phyloP scores from a whole-genome alignment of 1,140 invertebrate genomes.

The Halesus radiatus region DNA sequence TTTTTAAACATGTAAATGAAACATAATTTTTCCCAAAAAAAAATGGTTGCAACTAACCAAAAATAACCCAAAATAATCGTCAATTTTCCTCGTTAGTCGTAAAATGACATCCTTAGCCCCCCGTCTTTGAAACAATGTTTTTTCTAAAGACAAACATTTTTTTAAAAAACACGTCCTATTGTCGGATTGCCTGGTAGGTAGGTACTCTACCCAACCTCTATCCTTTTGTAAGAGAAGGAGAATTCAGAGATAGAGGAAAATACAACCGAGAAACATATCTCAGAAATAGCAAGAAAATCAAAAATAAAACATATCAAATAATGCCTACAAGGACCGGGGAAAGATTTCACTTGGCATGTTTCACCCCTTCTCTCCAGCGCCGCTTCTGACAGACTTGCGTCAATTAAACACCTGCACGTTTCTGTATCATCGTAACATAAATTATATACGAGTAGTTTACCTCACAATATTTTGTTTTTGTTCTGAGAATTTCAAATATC shows the following conservation, averaged over 20 bases:
- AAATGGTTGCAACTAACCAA: too few relatives aligned
- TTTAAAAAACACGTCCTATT: too few relatives aligned
- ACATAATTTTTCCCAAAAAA: too few relatives aligned
- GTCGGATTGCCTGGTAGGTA: too few relatives aligned
- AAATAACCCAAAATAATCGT: too few relatives aligned
- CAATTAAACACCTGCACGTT: constrained; percentile 27
- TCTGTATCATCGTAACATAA: neutral
- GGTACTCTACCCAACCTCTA: neutral
- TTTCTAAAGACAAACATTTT: too few relatives aligned
- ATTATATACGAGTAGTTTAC: neutral
- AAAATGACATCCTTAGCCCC: too few relatives aligned
- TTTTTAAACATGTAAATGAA: too few relatives aligned
- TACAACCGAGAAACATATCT: constrained; percentile 55
- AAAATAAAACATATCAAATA: constrained; percentile 57
- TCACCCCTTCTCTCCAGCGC: constrained; percentile 25
- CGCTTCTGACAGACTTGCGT: constrained; percentile 37
- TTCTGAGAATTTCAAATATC: too few relatives aligned
- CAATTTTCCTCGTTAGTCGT: neutral
- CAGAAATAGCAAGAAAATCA: constrained; percentile 57
- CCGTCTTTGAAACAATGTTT: too few relatives aligned
- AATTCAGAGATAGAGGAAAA: constrained; percentile 37
- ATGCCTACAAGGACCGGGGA: constrained; percentile 51
- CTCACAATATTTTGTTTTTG: too few relatives aligned
- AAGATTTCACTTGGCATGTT: constrained; percentile 52
- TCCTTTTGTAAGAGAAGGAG: neutral